phyloP scores from a whole-genome alignment of 35 echinoderm and acorn worm species.

The Strongylocentrotus purpuratus region DNA sequence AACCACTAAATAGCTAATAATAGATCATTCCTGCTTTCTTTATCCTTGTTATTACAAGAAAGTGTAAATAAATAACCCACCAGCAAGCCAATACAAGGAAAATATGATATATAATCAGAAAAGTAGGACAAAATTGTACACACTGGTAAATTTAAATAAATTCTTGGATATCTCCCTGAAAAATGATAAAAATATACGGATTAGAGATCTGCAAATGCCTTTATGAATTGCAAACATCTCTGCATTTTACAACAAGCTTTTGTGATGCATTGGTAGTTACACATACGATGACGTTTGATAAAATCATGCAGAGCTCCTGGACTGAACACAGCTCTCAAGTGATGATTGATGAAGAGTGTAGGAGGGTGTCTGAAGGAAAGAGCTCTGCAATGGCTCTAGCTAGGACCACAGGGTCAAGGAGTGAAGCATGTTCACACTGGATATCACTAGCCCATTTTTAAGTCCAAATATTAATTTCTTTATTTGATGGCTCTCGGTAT shows the following conservation, averaged over 20 bases:
- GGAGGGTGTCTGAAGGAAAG: background rate
- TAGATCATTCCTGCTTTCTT: too few relatives aligned
- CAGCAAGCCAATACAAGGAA: too few relatives aligned
- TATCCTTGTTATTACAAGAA: too few relatives aligned
- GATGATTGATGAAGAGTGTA: background rate
- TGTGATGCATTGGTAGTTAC: background rate
- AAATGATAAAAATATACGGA: too few relatives aligned
- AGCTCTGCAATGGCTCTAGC: background rate
- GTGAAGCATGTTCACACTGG: background rate
- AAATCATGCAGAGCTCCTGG: background rate
- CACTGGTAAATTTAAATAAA: too few relatives aligned
- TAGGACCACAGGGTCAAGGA: background rate
- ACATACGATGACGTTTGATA: background rate
- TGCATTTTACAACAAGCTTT: background rate
- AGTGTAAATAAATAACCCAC: too few relatives aligned
- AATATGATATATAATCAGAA: too few relatives aligned
- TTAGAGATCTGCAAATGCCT: background rate
- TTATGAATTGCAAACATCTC: background rate
- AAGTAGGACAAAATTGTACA: too few relatives aligned
- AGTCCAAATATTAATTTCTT: too few relatives aligned
- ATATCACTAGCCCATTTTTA: background rate
- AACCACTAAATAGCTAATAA: too few relatives aligned
- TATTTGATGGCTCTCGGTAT: too few relatives aligned
- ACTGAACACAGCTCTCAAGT: background rate
- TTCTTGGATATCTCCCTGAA: too few relatives aligned